A percentile compares a stretch with the other conserved stretches of the same genome.
These are phyloP conservation scores for Hyphantria cunea DNA, from an alignment of 1,140 invertebrate species.

Conservation along the genomic window DNA sequence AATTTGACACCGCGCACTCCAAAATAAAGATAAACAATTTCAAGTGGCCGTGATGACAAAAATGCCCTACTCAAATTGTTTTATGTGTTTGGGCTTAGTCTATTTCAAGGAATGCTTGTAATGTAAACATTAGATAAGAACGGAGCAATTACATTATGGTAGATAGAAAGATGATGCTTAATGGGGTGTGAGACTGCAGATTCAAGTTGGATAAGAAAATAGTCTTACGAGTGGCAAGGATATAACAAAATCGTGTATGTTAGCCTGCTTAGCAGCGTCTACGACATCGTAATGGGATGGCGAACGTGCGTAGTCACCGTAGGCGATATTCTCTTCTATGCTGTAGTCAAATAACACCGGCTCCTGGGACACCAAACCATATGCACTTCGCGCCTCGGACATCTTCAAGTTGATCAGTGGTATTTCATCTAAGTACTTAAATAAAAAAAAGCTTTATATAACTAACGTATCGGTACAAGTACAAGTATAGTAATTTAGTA, in stretches of 20 bases:
- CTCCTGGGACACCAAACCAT: conserved; percentile 26
- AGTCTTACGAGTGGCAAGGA: conserved; percentile 83
- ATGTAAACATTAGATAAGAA: no score
- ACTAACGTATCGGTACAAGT: no score
- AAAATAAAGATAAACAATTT: no score
- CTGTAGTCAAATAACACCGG: conserved; percentile 85
- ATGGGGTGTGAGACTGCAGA: background rate
- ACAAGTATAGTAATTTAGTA: no score
- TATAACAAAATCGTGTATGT: conserved; percentile 88
- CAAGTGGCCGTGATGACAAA: no score
- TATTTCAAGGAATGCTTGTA: no score
- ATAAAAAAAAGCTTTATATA: background rate
- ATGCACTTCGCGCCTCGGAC: conserved; percentile 5
- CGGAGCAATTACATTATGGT: no score
- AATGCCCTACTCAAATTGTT: no score
- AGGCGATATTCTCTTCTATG: conserved; percentile 89
- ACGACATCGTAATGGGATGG: conserved; percentile 83
- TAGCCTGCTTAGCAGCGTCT: conserved; percentile 86
- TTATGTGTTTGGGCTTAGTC: no score
- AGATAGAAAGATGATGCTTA: no score
- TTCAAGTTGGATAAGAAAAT: background rate
- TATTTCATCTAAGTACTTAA: conserved; percentile 13
- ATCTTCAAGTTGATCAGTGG: conserved; percentile 1
- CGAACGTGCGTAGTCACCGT: conserved; percentile 84
- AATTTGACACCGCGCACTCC: no score